phyloP scores from a whole-genome alignment of 2,113 vertebrate genomes.

The Zosterops lateralis region DNA sequence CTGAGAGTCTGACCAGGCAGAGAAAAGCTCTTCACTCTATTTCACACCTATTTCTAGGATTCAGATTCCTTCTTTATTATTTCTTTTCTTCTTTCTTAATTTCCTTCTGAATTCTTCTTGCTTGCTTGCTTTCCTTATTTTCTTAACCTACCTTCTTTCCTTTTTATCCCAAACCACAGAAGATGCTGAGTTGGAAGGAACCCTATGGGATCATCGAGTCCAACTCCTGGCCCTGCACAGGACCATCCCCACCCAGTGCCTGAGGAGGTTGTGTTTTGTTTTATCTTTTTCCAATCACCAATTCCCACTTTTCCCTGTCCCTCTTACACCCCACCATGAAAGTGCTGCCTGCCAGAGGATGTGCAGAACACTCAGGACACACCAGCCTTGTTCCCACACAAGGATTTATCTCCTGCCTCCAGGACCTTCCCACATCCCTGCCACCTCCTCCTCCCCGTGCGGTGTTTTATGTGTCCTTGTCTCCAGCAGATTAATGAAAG shows the following conservation, averaged over 20 bases:
- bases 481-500: constrained; percentile 22
- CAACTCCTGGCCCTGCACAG: neutral
- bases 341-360: neutral
- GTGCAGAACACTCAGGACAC: fast-evolving
- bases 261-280: neutral
- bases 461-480: constrained; percentile 15
- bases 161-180: neutral
- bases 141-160: neutral
- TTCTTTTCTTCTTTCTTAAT: fast-evolving
- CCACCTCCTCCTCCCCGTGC: neutral
- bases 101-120: neutral
- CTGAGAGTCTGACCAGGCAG: neutral
- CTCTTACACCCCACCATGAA: neutral
- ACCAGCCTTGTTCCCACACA: neutral
- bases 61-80: neutral
- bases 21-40: neutral
- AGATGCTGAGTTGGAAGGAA: neutral
- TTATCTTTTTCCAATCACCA: neutral
- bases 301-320: neutral
- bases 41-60: neutral
- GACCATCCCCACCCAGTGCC: neutral
- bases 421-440: neutral
- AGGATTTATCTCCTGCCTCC: neutral
- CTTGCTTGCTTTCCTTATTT: too few relatives aligned
- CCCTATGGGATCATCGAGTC: fast-evolving